Evolutionary conservation across 2,888 invertebrate species (phyloP), one percentile per base, ranked within the genome.

Genomic region (Crepidodera aurea): DNA sequence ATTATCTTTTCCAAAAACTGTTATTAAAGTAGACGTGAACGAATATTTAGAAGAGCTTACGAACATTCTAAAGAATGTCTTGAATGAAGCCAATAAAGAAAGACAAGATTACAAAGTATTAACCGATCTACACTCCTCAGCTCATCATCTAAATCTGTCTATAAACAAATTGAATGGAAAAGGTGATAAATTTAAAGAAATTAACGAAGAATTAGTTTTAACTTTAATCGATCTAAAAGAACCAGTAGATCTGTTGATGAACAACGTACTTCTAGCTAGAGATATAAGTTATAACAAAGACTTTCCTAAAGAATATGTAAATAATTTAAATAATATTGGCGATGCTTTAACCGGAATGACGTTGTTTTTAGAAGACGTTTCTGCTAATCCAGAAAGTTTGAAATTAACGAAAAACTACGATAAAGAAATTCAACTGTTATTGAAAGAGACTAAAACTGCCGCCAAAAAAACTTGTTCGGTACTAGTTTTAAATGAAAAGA

Each of bases 401-500:
- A 65, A 57, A n/a, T 7, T n/a, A 25, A 40, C 55, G 6, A 29
- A 57, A n/a, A 57, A 62, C 22, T 67, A 64, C 15, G 69, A 66
- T 34, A 34, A 55, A 39, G 65, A 72, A 19, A 46, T 70, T 2
- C 32, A 54, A 8, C 22, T 40, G 22, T 63, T 55, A 15, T 48
- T 73, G 12, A 53, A 62, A 19, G 64, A 65, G 42, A 57, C 62
- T 12, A 37, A 56, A 19, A 46, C 34, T 19, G 58, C 60, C 25
- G 27, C 62, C 10, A 27, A 59, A 42, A 42, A 65, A 40, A 42
- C 64, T 3, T 51, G 46, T 16, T 29, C 27, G 8, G 40, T 32
- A n/a, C 60, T 72, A n/a, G 62, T 66, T n/a, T 51, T 74, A 5
- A 73, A 74, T 34, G 74, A 73, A 61, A 74, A 74, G 65, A 73